Evolutionary conservation across 1,140 invertebrate species (phyloP), one percentile per base, ranked within the genome.

Genomic region (Trypoxylus dichotomus): DNA sequence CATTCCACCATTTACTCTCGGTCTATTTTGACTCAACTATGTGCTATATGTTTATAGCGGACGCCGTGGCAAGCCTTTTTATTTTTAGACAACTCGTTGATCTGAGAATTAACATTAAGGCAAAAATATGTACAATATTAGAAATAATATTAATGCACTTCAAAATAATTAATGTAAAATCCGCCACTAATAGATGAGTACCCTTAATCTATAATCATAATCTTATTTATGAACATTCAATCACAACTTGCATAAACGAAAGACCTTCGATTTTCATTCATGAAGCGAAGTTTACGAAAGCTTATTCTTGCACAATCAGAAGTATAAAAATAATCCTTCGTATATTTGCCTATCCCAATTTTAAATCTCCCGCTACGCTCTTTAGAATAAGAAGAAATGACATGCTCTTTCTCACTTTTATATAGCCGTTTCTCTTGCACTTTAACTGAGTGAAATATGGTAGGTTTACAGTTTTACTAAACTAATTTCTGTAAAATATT

Each of bases 11-110:
- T 80, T 81, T 80, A 80, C 42, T 79, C 60, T 79, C 60, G 41
- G 76, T 81, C 77, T 79, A 81, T 80, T 81, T 81, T 81, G 78
- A 81, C 80, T 79, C 76, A 81, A 81, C 78, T 81, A 81, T 81
- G 79, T 77, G 80, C 76, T 81, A 79, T 68, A 78, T 81, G 80
- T 81, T 81, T 81, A 81, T 78, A 80, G 76, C 76, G 54, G 79
- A 80, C 79, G 79, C 73, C 79, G 80, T 78, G 77, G 77, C 75
- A 78, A 75, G 60, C 60, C n/a, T 80, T 81, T 81, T 81, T 81
- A 81, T 81, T 81, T 81, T 81, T 81, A 81, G 80, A 81, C 79
- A 81, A 81, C 60, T 78, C 75, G 74, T 79, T 76, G 54, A 79
- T 79, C 74, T 79, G 32, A 72, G 74, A 76, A 27, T 79, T 76